Evolutionary conservation across 1,140 invertebrate species (phyloP), one percentile per base, ranked within the genome.

Genomic region (Oedothorax gibbosus): DNA sequence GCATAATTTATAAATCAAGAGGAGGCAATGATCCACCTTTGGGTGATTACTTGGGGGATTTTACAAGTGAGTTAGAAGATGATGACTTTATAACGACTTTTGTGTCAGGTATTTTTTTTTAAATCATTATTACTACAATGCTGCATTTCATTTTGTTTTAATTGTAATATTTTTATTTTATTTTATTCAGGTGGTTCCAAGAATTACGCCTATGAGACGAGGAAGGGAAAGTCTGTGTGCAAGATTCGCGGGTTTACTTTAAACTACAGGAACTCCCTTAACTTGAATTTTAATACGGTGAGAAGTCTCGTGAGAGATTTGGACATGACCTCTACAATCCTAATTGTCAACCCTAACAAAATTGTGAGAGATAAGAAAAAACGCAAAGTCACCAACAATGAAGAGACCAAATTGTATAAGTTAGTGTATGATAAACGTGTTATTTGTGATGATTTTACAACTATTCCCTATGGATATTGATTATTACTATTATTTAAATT

Each of bases 131-230:
- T n/a, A n/a, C n/a, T n/a, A n/a, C n/a, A n/a, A n/a, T n/a, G n/a
- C n/a, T n/a, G n/a, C n/a, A n/a, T n/a, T n/a, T n/a, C n/a, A n/a
- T n/a, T n/a, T n/a, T n/a, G n/a, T n/a, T n/a, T n/a, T n/a, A n/a
- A n/a, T n/a, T n/a, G n/a, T n/a, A n/a, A n/a, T n/a, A n/a, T n/a
- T n/a, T n/a, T n/a, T n/a, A n/a, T n/a, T n/a, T 14, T 77, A 8
- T 35, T 62, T 14, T 77, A 35, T 77, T 21, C 60, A 77, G 73
- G 56, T 62, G 73, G 57, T 5, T 20, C 73, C 5, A 77, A 77
- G 20, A 77, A 77, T 20, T 77, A 77, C 62, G 73, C 10, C 6
- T 77, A 77, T n/a, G 20, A 62, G n/a, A 77, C 73, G n/a, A 21
- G 7, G 7, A 12, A 12, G 6, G 73, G 73, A 12, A 77, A 62